Conservation (phyloP, 2,113 vertebrate species). For the Elgaria multicarinata region DNA sequence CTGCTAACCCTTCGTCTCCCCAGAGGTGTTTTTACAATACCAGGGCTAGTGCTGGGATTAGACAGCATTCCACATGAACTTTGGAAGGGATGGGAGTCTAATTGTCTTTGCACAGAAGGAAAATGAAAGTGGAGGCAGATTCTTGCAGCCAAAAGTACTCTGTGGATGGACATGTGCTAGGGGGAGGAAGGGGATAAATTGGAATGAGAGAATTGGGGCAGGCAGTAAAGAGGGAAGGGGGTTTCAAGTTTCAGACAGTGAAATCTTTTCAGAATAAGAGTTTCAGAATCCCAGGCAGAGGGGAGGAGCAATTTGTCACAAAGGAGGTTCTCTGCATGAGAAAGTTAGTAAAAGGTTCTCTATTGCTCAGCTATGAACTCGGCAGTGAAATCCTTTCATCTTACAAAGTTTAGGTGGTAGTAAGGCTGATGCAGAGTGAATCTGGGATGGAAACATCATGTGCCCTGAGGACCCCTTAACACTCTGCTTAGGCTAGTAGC, state of each 20-base stretch:
- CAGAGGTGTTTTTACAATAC: not conserved
- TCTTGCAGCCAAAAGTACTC: not conserved
- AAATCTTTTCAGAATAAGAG: constrained; percentile 66
- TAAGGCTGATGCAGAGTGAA: not conserved
- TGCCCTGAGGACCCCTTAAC: not conserved
- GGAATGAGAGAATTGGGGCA: not conserved
- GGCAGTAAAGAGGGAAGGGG: not conserved
- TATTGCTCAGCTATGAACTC: not conserved
- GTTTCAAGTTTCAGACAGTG: not conserved
- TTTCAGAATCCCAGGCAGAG: fast-evolving
- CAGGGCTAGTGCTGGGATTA: not conserved
- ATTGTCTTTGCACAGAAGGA: not conserved
- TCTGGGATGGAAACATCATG: not conserved
- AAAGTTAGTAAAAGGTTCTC: not conserved
- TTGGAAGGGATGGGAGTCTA: not conserved
- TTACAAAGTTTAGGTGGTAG: not conserved
- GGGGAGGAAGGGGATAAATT: not conserved
- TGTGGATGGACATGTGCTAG: not conserved
- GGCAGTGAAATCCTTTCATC: not conserved
- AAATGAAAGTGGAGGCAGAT: not conserved
- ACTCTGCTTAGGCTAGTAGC: not conserved
- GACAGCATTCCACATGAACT: not conserved
- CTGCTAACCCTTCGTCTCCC: not conserved
- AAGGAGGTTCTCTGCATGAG: not conserved
- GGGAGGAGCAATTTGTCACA: not conserved